These are phyloP conservation scores for Aphelinus certus DNA, from an alignment of 1,140 invertebrate genomes.

Conservation along the genomic window DNA sequence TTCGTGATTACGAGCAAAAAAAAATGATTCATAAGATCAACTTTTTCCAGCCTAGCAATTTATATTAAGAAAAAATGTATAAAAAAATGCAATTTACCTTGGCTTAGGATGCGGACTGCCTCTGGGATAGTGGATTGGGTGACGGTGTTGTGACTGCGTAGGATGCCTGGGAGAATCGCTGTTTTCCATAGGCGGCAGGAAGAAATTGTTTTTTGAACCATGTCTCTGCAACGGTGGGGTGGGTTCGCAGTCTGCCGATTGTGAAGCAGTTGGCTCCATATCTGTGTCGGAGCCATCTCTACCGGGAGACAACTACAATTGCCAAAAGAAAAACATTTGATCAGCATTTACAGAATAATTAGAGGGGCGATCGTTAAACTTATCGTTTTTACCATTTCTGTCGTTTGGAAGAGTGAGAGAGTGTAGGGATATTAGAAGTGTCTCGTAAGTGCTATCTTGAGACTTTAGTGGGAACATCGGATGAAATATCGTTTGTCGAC, in stretches of 20 bases:
- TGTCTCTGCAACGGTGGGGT: conserved; percentile 89
- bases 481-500: conserved; percentile 10
- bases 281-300: conserved; percentile 80
- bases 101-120: conserved; percentile 81
- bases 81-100: conserved; percentile 61
- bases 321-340: conserved; percentile 15
- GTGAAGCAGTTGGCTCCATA: conserved; percentile 85
- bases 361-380: neutral
- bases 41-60: too few species aligned
- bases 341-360: neutral
- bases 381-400: conserved; percentile 11
- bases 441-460: conserved; percentile 27
- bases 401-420: neutral
- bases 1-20: too few species aligned
- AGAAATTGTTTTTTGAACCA: conserved; percentile 92
- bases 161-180: conserved; percentile 73
- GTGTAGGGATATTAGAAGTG: conserved; percentile 9
- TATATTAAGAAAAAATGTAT: too few species aligned
- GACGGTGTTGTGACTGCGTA: conserved; percentile 64
- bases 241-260: conserved; percentile 92
- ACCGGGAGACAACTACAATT: conserved; percentile 78
- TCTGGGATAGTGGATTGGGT: conserved; percentile 72
- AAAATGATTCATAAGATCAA: too few species aligned
- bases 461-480: conserved; percentile 19
- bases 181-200: conserved; percentile 76